Percentiles rank a stretch among this genome's conserved stretches.
Conservation (phyloP, 2,113 vertebrate species). For the Antechinus stuartii region DNA sequence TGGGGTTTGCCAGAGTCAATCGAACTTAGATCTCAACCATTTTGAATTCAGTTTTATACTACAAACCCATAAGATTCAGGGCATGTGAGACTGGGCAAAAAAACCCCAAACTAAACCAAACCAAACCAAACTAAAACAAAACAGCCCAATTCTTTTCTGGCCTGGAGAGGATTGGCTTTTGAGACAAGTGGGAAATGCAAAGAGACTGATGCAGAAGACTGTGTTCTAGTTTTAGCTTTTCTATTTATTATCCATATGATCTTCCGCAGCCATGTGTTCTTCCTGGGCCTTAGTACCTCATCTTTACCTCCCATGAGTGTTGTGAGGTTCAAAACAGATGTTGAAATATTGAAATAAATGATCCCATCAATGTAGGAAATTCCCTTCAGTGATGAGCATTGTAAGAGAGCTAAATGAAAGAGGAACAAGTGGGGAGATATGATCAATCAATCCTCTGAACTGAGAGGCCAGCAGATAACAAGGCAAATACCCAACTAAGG, state of each 20-base stretch:
- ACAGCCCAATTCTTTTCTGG: neutral
- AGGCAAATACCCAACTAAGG: no score
- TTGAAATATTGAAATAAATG: neutral
- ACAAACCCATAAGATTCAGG: neutral
- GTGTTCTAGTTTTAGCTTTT: neutral
- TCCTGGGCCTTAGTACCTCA: slow-evolving; percentile 5
- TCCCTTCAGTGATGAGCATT: neutral
- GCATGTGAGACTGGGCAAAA: neutral
- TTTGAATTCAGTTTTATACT: slow-evolving; percentile 16
- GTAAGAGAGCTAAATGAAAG: neutral
- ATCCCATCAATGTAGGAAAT: neutral
- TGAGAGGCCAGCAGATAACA: no score
- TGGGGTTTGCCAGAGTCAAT: slow-evolving; percentile 6
- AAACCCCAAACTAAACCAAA: no score
- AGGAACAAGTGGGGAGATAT: no score
- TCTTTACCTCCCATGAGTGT: fast-evolving
- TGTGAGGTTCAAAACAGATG: neutral
- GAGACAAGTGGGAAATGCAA: neutral
- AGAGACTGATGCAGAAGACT: neutral
- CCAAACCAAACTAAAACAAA: no score
- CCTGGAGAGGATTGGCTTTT: neutral
- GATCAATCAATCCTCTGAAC: no score
- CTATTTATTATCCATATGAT: neutral
- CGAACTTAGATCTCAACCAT: slow-evolving; percentile 9
- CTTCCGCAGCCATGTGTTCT: neutral